A percentile compares a stretch with the other conserved stretches of the same genome.
phyloP scores from a whole-genome alignment of 2,888 invertebrate genomes.

The Drosophila testacea region DNA sequence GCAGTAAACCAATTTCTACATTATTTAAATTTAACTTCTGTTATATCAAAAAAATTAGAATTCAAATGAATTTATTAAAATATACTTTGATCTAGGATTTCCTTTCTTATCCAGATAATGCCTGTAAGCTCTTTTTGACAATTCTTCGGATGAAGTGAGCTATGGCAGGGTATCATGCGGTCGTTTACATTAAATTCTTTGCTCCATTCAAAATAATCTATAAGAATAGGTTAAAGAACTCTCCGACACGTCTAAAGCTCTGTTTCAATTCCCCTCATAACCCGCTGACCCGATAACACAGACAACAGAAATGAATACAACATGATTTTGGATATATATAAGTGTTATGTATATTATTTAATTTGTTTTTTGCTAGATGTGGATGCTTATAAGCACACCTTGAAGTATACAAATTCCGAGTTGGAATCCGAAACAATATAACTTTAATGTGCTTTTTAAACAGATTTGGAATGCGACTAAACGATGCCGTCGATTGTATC shows the following conservation, averaged over 20 bases:
- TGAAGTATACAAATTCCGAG: background rate
- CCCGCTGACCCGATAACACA: background rate
- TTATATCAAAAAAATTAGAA: too few species aligned
- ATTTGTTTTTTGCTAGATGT: slow-evolving; percentile 36
- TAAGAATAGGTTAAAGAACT: slow-evolving; percentile 2
- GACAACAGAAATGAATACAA: background rate
- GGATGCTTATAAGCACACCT: background rate
- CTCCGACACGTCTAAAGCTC: background rate
- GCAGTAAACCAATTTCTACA: too few species aligned
- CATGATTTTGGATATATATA: slow-evolving; percentile 9
- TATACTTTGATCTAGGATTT: too few species aligned
- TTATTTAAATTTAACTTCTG: too few species aligned
- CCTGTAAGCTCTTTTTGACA: too few species aligned
- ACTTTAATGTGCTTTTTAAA: slow-evolving; percentile 11
- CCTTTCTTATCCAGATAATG: too few species aligned
- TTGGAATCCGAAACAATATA: background rate
- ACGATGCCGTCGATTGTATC: slow-evolving; percentile 46
- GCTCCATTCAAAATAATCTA: background rate
- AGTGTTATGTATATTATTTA: slow-evolving; percentile 37
- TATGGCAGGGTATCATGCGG: background rate
- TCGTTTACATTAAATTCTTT: background rate
- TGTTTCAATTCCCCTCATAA: background rate
- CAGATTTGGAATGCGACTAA: slow-evolving; percentile 44
- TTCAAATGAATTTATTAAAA: too few species aligned
- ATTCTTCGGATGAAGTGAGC: too few species aligned